Conservation (phyloP, 2,113 vertebrate species). For the Centropus bengalensis region DNA sequence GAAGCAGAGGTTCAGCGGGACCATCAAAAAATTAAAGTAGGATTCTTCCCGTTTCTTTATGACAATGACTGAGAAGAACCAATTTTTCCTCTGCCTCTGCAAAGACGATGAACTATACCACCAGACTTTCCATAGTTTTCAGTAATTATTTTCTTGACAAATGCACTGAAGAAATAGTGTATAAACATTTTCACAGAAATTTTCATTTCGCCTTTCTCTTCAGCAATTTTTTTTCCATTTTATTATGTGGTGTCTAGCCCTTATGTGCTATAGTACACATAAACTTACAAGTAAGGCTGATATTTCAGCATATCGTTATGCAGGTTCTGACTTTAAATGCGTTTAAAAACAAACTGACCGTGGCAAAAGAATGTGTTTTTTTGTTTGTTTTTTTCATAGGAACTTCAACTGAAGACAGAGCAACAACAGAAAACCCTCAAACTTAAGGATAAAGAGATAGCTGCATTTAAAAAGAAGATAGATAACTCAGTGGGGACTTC, state of each 20-base stretch:
- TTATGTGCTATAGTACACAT: background rate
- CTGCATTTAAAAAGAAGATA: slow-evolving; percentile 64
- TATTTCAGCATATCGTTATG: background rate
- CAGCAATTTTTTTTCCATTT: background rate
- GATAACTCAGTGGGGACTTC: background rate
- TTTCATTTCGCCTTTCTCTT: background rate
- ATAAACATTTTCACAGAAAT: background rate
- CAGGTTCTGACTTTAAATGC: background rate
- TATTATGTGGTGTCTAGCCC: background rate
- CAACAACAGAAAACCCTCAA: slow-evolving; percentile 69
- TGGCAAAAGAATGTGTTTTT: background rate
- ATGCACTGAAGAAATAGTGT: background rate
- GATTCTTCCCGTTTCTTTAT: background rate
- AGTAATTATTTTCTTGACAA: background rate
- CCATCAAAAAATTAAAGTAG: slow-evolving; percentile 81
- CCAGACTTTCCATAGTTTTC: background rate
- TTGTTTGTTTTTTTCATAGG: slow-evolving; percentile 65
- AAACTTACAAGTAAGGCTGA: background rate
- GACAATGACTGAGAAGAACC: background rate
- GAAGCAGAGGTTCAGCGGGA: slow-evolving; percentile 77
- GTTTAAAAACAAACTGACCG: background rate
- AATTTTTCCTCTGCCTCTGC: background rate
- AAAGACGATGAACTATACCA: background rate
- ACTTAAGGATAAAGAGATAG: slow-evolving; percentile 71
- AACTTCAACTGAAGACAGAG: slow-evolving; percentile 76